A percentile compares a stretch with the other conserved stretches of the same genome.
phyloP scores from a whole-genome alignment of 2,888 invertebrate species.

The Himalopsyche tibetana region DNA sequence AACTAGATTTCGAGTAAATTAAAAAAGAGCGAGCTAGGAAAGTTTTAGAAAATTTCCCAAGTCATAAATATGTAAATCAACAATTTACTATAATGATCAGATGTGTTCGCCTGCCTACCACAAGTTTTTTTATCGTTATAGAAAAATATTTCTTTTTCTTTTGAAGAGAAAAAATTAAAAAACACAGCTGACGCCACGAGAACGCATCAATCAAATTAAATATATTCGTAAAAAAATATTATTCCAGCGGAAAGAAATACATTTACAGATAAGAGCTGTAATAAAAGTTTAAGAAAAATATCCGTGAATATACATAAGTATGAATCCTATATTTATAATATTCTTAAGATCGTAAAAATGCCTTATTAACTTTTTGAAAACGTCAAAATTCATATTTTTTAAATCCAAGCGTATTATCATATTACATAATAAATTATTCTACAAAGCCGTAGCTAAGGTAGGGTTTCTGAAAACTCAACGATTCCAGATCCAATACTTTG shows the following conservation, averaged over 20 bases:
- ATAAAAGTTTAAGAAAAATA: neutral
- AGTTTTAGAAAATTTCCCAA: neutral
- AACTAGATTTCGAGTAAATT: neutral
- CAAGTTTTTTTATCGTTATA: neutral
- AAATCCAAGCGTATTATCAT: too few species aligned
- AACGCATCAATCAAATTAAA: slow-evolving; percentile 8
- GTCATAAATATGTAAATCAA: slow-evolving; percentile 23
- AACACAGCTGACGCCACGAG: neutral
- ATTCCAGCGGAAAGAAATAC: neutral
- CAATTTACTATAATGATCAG: neutral
- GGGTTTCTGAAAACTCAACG: too few species aligned
- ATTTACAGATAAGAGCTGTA: neutral
- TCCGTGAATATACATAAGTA: neutral
- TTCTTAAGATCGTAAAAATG: neutral
- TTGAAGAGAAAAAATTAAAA: neutral
- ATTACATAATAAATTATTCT: too few species aligned
- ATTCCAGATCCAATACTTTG: too few species aligned
- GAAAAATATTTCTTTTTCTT: slow-evolving; percentile 10
- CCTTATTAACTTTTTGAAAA: too few species aligned
- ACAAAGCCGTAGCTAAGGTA: too few species aligned
- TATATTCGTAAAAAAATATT: slow-evolving; percentile 12
- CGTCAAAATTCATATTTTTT: too few species aligned
- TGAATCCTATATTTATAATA: neutral
- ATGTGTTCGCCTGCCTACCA: neutral
- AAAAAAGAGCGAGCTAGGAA: neutral